Evolutionary conservation across 2,888 invertebrate species (phyloP), one percentile per base, ranked within the genome.

Genomic region (Pyrgus malvae): DNA sequence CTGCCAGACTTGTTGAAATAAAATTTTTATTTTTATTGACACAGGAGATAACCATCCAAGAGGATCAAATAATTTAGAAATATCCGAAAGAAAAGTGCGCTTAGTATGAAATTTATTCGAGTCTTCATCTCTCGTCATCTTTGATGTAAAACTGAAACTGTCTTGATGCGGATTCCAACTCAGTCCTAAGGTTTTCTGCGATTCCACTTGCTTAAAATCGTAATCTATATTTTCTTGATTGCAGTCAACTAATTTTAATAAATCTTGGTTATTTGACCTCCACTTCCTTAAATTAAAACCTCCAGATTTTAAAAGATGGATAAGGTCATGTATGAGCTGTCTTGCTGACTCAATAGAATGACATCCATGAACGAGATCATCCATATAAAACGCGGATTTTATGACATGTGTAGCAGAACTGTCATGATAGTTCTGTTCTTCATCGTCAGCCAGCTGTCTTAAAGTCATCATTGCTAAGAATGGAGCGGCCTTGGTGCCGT

Each of bases 1-100:
- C 44, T 12, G 41, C 64, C 62, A 64, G 0, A 66, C 48, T 6
- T 33, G 38, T 58, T 65, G 61, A 33, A 63, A 63, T 23, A 64
- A 33, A 23, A 65, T 11, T 58, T 67, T 67, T n/a, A 58, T n/a
- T 60, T 56, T 61, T 2, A 44, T 60, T 11, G 61, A 55, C 3
- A 61, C 9, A 0, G 67, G 65, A 1, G 56, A 23, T 0, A 65
- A n/a, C 65, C 65, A 65, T 0, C 67, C 65, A 8, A 64, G 25
- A 0, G 65, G 67, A 33, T 67, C 65, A 25, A 59, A 65, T 5
- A 63, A 14, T 17, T 60, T 62, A 1, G 65, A 64, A 42, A 67
- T 64, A 16, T 60, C 51, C 5, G 63, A 60, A 25, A 45, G 33
- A 12, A 45, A 17, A 5, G 45, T 31, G 19, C 45, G 9, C 19